phyloP scores from a whole-genome alignment of 2,797 vertebrate species.

The Epinephelus coioides region DNA sequence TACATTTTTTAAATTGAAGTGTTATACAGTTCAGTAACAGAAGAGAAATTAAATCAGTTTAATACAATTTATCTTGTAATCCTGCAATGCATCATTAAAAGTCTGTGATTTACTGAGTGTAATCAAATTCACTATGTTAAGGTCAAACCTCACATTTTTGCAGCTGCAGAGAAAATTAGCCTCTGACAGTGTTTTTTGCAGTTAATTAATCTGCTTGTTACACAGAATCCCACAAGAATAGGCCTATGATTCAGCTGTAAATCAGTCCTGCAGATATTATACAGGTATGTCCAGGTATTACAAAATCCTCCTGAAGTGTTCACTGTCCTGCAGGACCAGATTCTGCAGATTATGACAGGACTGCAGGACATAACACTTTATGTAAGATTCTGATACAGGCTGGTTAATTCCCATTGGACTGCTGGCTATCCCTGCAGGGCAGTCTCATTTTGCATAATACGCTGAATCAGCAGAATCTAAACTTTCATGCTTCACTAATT shows the following conservation, averaged over 20 bases:
- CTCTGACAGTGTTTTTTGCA: background rate
- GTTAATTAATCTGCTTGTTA: background rate
- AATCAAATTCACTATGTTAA: slow-evolving; percentile 11
- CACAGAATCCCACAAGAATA: background rate
- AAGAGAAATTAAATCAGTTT: slow-evolving; percentile 10
- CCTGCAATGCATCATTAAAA: slow-evolving; percentile 9
- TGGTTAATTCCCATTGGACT: slow-evolving; percentile 1
- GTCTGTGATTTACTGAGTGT: background rate
- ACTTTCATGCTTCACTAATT: slow-evolving; percentile 3
- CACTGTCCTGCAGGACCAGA: background rate
- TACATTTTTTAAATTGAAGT: slow-evolving; percentile 11
- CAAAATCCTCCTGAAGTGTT: background rate
- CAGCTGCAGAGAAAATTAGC: slow-evolving; percentile 19
- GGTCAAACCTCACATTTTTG: background rate
- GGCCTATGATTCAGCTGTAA: background rate
- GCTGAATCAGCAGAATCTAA: slow-evolving; percentile 6
- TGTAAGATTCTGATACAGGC: background rate
- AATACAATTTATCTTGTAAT: background rate
- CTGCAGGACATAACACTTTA: background rate
- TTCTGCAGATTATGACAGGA: background rate
- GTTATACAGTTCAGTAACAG: background rate
- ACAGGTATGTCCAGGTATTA: background rate
- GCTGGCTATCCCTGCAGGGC: background rate
- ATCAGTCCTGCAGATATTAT: background rate
- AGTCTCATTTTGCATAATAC: background rate